Evolutionary conservation across 2,797 vertebrate species (phyloP).

Genomic region (Malurus leucopterus): DNA sequence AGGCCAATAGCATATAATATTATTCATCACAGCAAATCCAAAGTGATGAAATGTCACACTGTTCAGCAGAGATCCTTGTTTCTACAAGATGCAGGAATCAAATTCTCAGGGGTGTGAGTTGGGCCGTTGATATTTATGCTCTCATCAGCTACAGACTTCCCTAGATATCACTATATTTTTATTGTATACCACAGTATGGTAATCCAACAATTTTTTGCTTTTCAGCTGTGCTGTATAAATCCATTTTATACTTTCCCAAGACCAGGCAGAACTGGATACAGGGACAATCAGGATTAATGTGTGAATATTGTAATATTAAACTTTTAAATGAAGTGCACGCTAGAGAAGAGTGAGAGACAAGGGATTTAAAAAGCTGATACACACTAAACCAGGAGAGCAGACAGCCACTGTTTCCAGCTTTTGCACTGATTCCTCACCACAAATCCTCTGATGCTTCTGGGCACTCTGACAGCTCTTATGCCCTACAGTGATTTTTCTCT

Average conservation of each 20-base stretch:
- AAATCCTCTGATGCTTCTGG: neutral
- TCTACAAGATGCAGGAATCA: slow-evolving; percentile 3
- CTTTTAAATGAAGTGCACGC: slow-evolving; percentile 44
- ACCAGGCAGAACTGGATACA: slow-evolving; percentile 2
- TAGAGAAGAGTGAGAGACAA: slow-evolving; percentile 25
- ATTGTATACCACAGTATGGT: neutral
- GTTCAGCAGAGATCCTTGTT: slow-evolving; percentile 17
- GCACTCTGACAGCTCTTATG: neutral
- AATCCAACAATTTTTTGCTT: slow-evolving; percentile 29
- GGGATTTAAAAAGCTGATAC: neutral
- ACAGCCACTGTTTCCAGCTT: neutral
- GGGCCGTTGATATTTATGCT: neutral
- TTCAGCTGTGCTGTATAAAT: neutral
- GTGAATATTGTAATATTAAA: slow-evolving; percentile 24
- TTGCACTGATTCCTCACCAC: neutral
- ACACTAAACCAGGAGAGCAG: neutral
- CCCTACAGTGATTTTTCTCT: neutral
- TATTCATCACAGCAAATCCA: slow-evolving; percentile 18
- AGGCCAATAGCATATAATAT: neutral
- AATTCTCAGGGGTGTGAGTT: neutral
- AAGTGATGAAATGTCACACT: slow-evolving; percentile 14
- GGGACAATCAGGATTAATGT: slow-evolving; percentile 23
- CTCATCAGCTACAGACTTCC: neutral
- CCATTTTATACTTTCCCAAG: slow-evolving; percentile 11
- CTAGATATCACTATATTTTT: neutral